Evolutionary conservation across 2,888 invertebrate species (phyloP), one percentile per base, ranked within the genome.

Genomic region (Dicranocentrus wangi): DNA sequence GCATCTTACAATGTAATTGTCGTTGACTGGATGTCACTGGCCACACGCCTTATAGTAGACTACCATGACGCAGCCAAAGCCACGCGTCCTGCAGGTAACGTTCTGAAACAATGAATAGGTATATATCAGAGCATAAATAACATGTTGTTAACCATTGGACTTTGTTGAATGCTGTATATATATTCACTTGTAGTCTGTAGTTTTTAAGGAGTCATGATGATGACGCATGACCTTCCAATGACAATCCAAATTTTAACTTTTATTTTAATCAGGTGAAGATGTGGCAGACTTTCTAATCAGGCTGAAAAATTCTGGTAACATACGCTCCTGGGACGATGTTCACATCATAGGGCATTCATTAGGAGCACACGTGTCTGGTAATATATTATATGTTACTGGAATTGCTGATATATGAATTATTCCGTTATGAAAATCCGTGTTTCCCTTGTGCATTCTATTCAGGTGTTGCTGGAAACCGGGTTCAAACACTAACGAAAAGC

Each of bases 291-390:
- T 79, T 47, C 10, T 72, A 2, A 1, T 58, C 1, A 43, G 19
- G 15, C 32, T 79, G 42, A 55, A 28, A 42, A 25, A 53, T 2
- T 15, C 55, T 17, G 32, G 17, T 1, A 42, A 71, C 17, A 28
- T 79, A 0, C n/a, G 2, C 3, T 27, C 55, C 1, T 65, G 61
- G 71, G 47, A 79, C 8, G 65, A 58, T 28, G 71, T 79, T 21
- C 79, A 79, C 27, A 23, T 79, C 7, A 1, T 79, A 0, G 79
- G 79, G 0, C 71, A 71, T 25, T 79, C 79, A 1, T 25, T 79
- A 19, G 79, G 79, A 19, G 71, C 79, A 1, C 79, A 79, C 51
- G 78, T 78, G 1, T 70, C 78, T 23, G 70, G 75, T 65, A 39
- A 39, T 39, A 39, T 8, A 39, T 39, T 39, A 39, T 39, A n/a